Evolutionary conservation across 2,113 vertebrate genomes (phyloP), one percentile per base, ranked within the genome.

Genomic region (Chlorocebus sabaeus): DNA sequence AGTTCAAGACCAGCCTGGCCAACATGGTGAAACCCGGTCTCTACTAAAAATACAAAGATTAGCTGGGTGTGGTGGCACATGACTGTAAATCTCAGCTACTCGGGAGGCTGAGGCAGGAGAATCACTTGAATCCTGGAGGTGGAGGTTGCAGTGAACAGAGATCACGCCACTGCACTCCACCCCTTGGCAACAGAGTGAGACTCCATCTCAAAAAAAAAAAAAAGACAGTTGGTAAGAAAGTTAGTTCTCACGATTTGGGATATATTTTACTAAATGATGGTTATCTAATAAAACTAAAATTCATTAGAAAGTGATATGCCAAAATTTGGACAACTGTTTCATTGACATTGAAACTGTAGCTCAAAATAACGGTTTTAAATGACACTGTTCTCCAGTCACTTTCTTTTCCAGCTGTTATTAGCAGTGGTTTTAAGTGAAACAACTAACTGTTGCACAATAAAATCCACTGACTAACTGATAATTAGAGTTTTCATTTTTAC

Each of bases 401-500:
- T 35, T 68, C 18, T 78, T 38, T 23, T 22, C 57, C 52, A 89
- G 89, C 76, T 97, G 50, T 84, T 70, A 30, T 27, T 43, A 94
- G 88, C 43, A 90, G 35, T 72, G 50, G 25, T 27, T 96, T 96
- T 79, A 85, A 91, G 89, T 40, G 93, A 22, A 91, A 59, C n/a
- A 82, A 52, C 61, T 93, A 96, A 96, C 73, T 80, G 68, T 45
- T 83, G 55, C 16, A 96, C 64, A 68, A 78, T 81, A 95, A 90
- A 91, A 50, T 94, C 88, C 95, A 94, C 75, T 68, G 91, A 76
- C 70, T 97, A 68, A 76, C 20, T 81, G 90, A 80, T 92, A 92
- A 97, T 92, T 89, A 96, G 76, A 76, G 43, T 52, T 94, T 92
- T 96, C 50, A 43, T 76, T 79, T 64, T 55, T 84, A 27, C 88